A percentile compares a stretch with the other conserved stretches of the same genome.
Conservation (phyloP, 1,140 invertebrate genomes). For the Drosophila sulfurigaster region DNA sequence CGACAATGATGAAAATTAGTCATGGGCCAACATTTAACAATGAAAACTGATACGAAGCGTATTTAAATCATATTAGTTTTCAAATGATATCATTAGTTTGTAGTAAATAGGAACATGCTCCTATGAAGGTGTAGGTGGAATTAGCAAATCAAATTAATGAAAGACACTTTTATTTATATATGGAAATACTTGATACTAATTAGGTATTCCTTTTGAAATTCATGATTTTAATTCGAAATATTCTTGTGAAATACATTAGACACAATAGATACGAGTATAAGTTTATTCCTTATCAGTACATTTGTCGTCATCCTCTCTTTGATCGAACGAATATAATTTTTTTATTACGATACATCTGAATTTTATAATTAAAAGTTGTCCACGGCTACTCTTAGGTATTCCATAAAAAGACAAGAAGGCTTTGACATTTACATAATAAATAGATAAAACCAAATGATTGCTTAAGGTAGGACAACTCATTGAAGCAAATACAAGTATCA, state of each 20-base stretch:
- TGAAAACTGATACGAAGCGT: neutral
- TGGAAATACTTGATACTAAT: neutral
- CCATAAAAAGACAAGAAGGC: too few species aligned
- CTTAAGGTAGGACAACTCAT: neutral
- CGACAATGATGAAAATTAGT: constrained; percentile 14
- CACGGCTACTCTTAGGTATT: too few species aligned
- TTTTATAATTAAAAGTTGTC: too few species aligned
- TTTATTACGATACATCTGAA: too few species aligned
- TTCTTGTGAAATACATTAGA: neutral
- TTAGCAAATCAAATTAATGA: neutral
- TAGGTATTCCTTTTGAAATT: neutral
- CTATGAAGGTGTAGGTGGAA: neutral
- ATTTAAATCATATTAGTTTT: constrained; percentile 9
- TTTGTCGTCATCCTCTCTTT: neutral
- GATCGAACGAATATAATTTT: neutral
- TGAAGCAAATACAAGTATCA: constrained; percentile 18
- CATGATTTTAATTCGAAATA: neutral
- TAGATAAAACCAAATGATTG: constrained; percentile 10
- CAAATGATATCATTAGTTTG: neutral
- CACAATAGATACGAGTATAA: neutral
- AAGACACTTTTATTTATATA: neutral
- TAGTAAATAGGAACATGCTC: neutral
- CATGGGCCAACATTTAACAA: constrained; percentile 6
- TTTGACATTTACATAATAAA: neutral
- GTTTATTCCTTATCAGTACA: neutral